Evolutionary conservation across 2,113 vertebrate species (phyloP), one percentile per base, ranked within the genome.

Genomic region (Charina bottae): DNA sequence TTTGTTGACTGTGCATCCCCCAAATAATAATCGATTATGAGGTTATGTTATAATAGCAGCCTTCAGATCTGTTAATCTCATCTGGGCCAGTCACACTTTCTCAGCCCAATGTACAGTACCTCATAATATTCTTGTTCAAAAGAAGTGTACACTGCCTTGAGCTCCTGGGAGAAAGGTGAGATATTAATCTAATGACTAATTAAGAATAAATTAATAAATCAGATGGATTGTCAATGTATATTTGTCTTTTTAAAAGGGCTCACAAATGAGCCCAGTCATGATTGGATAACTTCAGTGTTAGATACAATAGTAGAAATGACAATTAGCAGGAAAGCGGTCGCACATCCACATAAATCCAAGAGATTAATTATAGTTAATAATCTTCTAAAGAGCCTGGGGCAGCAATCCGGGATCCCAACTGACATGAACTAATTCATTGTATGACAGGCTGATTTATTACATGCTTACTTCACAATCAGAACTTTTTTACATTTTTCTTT

Each of bases 361-460:
- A 86, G n/a, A 59, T 85, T 53, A n/a, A 33, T n/a, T 85, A 85
- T 42, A 33, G 24, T 68, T 68, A 72, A 91, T 4, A 6, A 46
- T 62, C n/a, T 87, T 91, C 90, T 28, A 56, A 72, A 56, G 28
- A 68, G 90, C 84, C 49, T 68, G 7, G 17, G 83, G 83, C 58
- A 64, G 19, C 59, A 90, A 90, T 90, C 28, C 85, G 42, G 83
- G 46, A 54, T 64, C 78, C 53, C 49, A 90, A 72, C 88, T 62
- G 55, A 89, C 62, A 72, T 72, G 62, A 89, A 55, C 53, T 87
- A 60, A 87, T 55, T 62, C 60, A 87, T 21, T 87, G 28, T 87
- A 23, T 91, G 90, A 42, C 49, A 56, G 60, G 53, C 49, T 91
- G 86, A 56, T 87, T 91, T 91, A 87, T 60, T 87, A n/a, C 49